Conservation (phyloP, 1,140 invertebrate species). For the Rhagoletis zephyria region DNA sequence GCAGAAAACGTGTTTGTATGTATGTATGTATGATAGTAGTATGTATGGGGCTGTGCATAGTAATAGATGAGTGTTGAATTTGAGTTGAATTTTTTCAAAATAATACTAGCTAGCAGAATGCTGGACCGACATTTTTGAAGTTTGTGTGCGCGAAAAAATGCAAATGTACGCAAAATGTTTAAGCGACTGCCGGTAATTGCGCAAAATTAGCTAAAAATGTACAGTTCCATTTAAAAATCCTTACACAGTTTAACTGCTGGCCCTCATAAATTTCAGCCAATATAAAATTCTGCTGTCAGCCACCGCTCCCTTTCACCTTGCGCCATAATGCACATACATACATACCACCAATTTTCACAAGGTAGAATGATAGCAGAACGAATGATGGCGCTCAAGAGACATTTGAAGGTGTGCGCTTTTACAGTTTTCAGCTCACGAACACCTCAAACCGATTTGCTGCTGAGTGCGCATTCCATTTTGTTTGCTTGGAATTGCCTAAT, state of each 20-base stretch:
- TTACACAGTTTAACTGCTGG: background rate
- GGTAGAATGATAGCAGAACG: background rate
- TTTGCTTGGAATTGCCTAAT: conserved; percentile 40
- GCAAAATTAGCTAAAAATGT: background rate
- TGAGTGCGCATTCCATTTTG: conserved; percentile 24
- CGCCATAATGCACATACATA: background rate
- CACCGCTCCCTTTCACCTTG: background rate
- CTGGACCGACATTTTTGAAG: background rate
- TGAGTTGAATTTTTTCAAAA: background rate
- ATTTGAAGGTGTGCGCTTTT: background rate
- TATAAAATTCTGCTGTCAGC: conserved; percentile 5
- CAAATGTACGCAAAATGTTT: conserved; percentile 12
- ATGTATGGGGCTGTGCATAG: background rate
- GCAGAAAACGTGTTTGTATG: background rate
- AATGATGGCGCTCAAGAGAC: background rate
- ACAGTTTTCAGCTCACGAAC: background rate
- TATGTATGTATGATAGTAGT: background rate
- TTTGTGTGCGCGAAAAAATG: conserved; percentile 1
- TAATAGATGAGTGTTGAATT: too few relatives aligned
- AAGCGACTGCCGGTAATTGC: background rate
- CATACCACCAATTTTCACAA: background rate
- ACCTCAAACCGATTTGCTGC: conserved; percentile 13
- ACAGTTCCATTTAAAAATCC: background rate
- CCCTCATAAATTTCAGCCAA: conserved; percentile 22
- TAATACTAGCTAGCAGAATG: conserved; percentile 12